These are phyloP conservation scores for Drosophila ustulata DNA, from an alignment of 2,888 invertebrate species.

Conservation along the genomic window DNA sequence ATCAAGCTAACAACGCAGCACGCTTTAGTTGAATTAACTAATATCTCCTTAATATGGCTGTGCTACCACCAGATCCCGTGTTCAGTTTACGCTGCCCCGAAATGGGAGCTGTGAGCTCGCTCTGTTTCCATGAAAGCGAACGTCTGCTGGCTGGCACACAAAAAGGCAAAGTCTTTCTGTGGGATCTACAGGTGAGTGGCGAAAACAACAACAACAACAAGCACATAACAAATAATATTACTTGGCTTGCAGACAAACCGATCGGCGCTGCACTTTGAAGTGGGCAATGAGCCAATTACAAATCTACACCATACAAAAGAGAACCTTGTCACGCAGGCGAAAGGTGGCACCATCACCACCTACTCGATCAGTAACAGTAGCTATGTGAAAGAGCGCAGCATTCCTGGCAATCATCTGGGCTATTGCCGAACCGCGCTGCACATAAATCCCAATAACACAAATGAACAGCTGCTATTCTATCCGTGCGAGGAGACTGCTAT, in stretches of 20 bases:
- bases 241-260: constrained; percentile 88
- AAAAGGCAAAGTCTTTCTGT: constrained; percentile 91
- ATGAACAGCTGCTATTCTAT: constrained; percentile 87
- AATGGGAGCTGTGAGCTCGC: constrained; percentile 90
- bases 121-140: constrained; percentile 89
- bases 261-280: constrained; percentile 88
- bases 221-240: neutral
- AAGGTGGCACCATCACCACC: constrained; percentile 89
- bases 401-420: constrained; percentile 88
- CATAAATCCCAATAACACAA: constrained; percentile 81
- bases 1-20: constrained; percentile 33
- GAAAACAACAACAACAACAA: constrained; percentile 16
- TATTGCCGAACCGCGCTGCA: constrained; percentile 89
- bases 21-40: constrained; percentile 29
- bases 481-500: constrained; percentile 87
- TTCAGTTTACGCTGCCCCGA: constrained; percentile 89
- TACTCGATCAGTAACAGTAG: constrained; percentile 88
- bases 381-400: constrained; percentile 87
- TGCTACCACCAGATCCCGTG: constrained; percentile 90
- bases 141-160: constrained; percentile 90
- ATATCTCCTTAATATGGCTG: constrained; percentile 87
- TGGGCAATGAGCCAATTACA: constrained; percentile 87
- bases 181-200: constrained; percentile 90
- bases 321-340: constrained; percentile 90
- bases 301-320: constrained; percentile 86